Evolutionary conservation across 2,888 invertebrate genomes (phyloP), one percentile per base, ranked within the genome.

Genomic region (Scaeva pyrastri): DNA sequence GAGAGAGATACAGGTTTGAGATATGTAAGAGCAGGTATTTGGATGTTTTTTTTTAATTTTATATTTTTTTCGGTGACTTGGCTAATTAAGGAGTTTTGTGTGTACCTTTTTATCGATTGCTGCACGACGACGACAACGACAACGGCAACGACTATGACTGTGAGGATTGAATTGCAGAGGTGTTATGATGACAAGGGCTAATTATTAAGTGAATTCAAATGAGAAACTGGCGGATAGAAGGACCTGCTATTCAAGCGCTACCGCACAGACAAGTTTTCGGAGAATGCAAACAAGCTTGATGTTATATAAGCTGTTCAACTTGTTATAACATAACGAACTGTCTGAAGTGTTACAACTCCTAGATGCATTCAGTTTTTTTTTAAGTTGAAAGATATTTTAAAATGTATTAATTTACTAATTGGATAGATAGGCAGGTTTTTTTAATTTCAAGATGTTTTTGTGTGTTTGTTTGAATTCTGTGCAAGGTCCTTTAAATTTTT

Each of bases 1-100:
- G 66, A 77, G 76, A 73, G 74, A 60, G 72, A 68, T 64, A 78
- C 62, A 60, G 62, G 71, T 62, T n/a, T 68, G 43, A 62, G 60
- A 64, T 19, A 55, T 21, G 16, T 41, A n/a, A 60, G 31, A 36
- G 64, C 55, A 26, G 48, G 39, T 48, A 26, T 55, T 16, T 16
- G 23, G 19, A 45, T 23, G 66, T 48, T 71, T 71, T 58, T 55
- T 52, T 55, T 48, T 48, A 72, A 62, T 48, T 45, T 31, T 21
- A 31, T 12, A 8, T 50, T 31, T n/a, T 48, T 66, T 50, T 60
- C 16, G 48, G 70, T 79, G 50, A 64, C 60, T 71, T 71, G 79
- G 75, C 75, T 84, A 84, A 84, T 75, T 80, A 84, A 84, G 80
- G 79, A 79, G 80, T 66, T 84, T 84, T 71, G 41, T 83, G 45